A percentile compares a stretch with the other conserved stretches of the same genome.
Evolutionary conservation across 1,140 invertebrate species (phyloP).

Genomic region (Melitaea cinxia): DNA sequence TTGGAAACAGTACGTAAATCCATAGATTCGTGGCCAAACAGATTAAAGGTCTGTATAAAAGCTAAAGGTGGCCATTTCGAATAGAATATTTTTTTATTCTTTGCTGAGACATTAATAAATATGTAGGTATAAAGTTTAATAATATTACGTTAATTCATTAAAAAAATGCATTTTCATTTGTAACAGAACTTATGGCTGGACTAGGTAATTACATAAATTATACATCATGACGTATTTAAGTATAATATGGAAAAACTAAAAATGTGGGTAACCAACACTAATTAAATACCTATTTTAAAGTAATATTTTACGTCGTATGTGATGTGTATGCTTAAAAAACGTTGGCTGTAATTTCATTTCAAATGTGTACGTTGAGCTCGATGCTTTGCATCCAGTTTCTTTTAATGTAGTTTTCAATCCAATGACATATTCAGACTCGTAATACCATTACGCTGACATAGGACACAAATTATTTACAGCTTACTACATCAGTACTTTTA

Average conservation of each 20-base stretch:
- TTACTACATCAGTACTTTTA: neutral
- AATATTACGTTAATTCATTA: no score
- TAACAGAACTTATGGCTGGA: no score
- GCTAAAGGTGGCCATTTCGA: no score
- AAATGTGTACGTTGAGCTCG: neutral
- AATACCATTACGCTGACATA: conserved; percentile 3
- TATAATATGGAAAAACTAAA: neutral
- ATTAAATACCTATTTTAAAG: neutral
- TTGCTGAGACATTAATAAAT: no score
- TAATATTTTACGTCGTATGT: neutral
- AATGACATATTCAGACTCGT: neutral
- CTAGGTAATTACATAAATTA: no score
- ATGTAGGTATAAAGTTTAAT: no score
- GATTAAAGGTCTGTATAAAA: no score
- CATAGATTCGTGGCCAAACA: no score
- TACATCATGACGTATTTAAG: no score
- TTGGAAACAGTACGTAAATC: no score
- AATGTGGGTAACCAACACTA: neutral
- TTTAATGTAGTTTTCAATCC: conserved; percentile 9
- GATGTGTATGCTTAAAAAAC: neutral
- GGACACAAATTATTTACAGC: neutral
- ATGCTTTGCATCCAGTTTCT: conserved; percentile 4
- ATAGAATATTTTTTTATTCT: no score
- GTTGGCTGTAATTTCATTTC: neutral
- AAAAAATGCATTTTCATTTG: no score